Percentiles rank a stretch among this genome's conserved stretches.
These are phyloP conservation scores for Heliconius aoede DNA, from an alignment of 2,888 invertebrate genomes.

Conservation along the genomic window DNA sequence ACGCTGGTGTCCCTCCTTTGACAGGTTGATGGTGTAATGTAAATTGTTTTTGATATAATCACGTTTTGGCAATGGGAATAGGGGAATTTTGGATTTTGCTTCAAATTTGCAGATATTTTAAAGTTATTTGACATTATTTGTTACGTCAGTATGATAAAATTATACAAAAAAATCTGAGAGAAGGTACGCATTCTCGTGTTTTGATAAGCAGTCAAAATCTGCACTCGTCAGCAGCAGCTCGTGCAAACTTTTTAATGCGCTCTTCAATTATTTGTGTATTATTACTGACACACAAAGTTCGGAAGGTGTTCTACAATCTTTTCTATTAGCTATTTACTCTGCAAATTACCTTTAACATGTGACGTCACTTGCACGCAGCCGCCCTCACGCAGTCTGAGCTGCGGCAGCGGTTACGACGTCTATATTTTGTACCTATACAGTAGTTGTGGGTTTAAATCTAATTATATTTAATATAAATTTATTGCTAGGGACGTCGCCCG, in stretches of 20 bases:
- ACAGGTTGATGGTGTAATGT: conserved; percentile 28
- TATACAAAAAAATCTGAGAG: too few species aligned
- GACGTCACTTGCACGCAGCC: background rate
- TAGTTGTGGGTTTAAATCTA: background rate
- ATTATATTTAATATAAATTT: conserved; percentile 1
- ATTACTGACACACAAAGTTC: background rate
- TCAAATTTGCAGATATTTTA: too few species aligned
- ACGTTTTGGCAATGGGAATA: background rate
- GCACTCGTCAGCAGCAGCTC: too few species aligned
- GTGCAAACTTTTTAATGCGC: too few species aligned
- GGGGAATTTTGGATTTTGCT: too few species aligned
- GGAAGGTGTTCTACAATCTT: background rate
- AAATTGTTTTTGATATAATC: conserved; percentile 28
- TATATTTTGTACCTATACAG: background rate
- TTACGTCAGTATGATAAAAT: too few species aligned
- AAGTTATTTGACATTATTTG: too few species aligned
- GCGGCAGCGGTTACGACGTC: background rate
- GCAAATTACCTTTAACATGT: background rate
- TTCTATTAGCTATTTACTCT: background rate
- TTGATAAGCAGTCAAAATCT: too few species aligned
- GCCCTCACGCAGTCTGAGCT: background rate
- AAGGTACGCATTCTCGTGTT: too few species aligned
- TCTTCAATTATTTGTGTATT: too few species aligned
- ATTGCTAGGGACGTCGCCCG: background rate
- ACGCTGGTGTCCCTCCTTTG: conserved; percentile 25